Evolutionary conservation across 2,797 vertebrate genomes (phyloP).

Genomic region (Naso thynnoides): DNA sequence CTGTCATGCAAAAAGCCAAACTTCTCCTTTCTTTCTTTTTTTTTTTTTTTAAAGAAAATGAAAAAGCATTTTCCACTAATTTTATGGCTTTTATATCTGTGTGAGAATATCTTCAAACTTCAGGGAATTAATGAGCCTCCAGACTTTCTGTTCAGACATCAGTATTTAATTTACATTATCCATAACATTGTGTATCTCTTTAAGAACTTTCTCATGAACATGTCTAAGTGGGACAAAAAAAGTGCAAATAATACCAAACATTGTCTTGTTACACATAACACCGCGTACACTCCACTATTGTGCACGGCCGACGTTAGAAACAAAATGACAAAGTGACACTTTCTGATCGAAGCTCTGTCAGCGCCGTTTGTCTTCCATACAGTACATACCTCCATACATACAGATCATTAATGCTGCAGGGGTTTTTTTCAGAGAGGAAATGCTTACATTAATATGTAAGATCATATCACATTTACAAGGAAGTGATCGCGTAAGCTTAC

Average conservation of each 20-base stretch:
- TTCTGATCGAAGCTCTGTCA: constrained; percentile 77
- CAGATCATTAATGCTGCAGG: constrained; percentile 69
- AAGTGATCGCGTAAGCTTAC: constrained; percentile 61
- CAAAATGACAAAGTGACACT: constrained; percentile 89
- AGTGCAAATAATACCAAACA: constrained; percentile 89
- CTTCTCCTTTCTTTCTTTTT: too few species aligned
- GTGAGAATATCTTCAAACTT: constrained; percentile 41
- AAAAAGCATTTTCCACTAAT: too few species aligned
- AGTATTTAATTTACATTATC: constrained; percentile 87
- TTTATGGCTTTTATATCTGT: constrained; percentile 24
- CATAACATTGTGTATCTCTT: constrained; percentile 83
- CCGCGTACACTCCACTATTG: constrained; percentile 87
- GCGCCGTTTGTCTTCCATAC: constrained; percentile 75
- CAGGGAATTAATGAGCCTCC: constrained; percentile 41
- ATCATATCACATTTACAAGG: constrained; percentile 63
- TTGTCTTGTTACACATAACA: constrained; percentile 84
- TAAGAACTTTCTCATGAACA: constrained; percentile 76
- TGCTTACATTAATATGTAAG: constrained; percentile 43
- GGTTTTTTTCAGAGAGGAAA: constrained; percentile 33
- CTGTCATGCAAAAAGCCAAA: too few species aligned
- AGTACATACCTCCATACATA: constrained; percentile 80
- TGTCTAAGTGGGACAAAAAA: constrained; percentile 83
- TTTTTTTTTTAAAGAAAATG: constrained; percentile 29
- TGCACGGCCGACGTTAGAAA: constrained; percentile 85
- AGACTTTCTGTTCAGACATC: constrained; percentile 73